Evolutionary conservation across 2,113 vertebrate genomes (phyloP).

Genomic region (Bungarus multicinctus): DNA sequence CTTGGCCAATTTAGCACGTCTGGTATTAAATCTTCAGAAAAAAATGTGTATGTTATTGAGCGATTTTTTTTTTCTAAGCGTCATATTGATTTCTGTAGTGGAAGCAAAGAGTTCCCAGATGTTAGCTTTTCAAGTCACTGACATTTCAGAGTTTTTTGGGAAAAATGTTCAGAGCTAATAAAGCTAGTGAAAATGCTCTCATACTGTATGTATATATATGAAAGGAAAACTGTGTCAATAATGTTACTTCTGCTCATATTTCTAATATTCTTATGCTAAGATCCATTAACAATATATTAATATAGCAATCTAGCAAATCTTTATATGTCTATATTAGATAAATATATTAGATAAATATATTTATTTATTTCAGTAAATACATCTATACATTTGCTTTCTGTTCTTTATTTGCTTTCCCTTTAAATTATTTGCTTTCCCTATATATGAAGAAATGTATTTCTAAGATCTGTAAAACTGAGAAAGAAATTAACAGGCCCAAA

Average conservation of each 20-base stretch:
- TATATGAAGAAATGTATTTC: not conserved
- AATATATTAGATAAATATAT: not conserved
- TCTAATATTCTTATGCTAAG: not conserved
- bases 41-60: constrained; percentile 25
- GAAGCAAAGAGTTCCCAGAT: constrained; percentile 50
- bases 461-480: not conserved
- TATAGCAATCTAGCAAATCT: not conserved
- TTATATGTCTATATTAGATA: not conserved
- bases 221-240: not conserved
- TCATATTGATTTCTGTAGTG: constrained; percentile 37
- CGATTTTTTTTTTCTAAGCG: constrained; percentile 31
- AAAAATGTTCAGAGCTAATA: not conserved
- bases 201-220: not conserved
- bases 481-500: not conserved
- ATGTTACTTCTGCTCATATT: constrained; percentile 4
- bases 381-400: not conserved
- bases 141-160: constrained; percentile 39
- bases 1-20: constrained; percentile 54
- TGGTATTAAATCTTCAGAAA: constrained; percentile 54
- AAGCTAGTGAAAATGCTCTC: constrained; percentile 32
- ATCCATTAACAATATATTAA: not conserved
- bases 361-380: not conserved
- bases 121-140: constrained; percentile 39
- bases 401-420: not conserved
- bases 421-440: not conserved